These are phyloP conservation scores for Drosophila maculinotata DNA, from an alignment of 2,888 invertebrate species.

Conservation along the genomic window DNA sequence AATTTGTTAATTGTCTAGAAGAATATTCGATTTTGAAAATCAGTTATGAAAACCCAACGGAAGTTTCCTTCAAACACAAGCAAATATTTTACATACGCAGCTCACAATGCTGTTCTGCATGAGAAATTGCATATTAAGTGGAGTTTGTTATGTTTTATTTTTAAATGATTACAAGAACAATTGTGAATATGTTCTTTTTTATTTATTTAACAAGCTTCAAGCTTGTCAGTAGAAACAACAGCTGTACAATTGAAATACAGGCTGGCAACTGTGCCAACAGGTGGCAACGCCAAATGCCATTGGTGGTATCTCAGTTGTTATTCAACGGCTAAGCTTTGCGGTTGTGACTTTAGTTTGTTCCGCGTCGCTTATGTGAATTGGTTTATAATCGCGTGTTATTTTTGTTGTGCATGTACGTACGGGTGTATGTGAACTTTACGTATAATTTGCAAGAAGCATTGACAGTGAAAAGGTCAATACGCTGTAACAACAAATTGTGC, in stretches of 20 bases:
- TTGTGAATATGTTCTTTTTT: neutral
- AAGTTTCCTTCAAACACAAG: too few species aligned
- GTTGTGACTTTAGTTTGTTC: conserved; percentile 13
- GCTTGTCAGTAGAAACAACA: too few species aligned
- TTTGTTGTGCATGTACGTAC: conserved; percentile 13
- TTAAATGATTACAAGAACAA: neutral
- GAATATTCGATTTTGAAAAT: too few species aligned
- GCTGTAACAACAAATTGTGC: conserved; percentile 24
- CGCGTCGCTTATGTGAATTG: conserved; percentile 17
- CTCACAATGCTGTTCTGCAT: too few species aligned
- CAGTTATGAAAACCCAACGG: too few species aligned
- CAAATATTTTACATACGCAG: too few species aligned
- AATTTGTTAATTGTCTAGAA: too few species aligned
- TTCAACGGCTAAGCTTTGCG: conserved; percentile 52
- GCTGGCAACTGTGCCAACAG: conserved; percentile 7
- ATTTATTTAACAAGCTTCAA: neutral
- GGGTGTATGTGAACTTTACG: conserved; percentile 35
- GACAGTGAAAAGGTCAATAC: conserved; percentile 66
- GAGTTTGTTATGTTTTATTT: neutral
- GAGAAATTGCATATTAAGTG: too few species aligned
- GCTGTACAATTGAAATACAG: neutral
- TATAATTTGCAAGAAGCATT: conserved; percentile 50
- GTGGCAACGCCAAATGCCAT: conserved; percentile 43
- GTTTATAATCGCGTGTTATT: conserved; percentile 48
- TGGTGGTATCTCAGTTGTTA: conserved; percentile 48